Conservation (phyloP, 2,888 invertebrate species). For the Hemaris fuciformis region DNA sequence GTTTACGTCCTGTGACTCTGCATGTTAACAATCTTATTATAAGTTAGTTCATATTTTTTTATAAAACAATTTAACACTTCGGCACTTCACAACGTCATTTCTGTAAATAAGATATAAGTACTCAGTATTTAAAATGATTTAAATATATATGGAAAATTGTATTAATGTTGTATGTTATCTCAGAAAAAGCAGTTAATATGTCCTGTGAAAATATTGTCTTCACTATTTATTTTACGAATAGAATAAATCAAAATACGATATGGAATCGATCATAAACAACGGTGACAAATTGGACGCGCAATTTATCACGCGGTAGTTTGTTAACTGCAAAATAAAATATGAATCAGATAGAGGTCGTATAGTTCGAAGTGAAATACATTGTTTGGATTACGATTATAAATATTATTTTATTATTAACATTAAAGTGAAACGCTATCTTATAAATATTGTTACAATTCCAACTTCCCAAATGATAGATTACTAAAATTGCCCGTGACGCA, state of each 20-base stretch:
- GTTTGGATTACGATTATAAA: background rate
- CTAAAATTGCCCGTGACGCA: background rate
- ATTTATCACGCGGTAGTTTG: background rate
- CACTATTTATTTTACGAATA: background rate
- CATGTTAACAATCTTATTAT: background rate
- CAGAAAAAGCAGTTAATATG: background rate
- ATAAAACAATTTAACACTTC: too few species aligned
- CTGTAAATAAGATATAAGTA: too few species aligned
- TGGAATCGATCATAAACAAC: slow-evolving; percentile 5
- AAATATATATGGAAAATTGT: too few species aligned
- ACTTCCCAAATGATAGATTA: background rate
- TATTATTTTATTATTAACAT: background rate
- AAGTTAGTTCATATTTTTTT: too few species aligned
- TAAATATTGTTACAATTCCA: background rate
- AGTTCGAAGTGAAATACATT: background rate
- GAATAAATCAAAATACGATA: slow-evolving; percentile 1
- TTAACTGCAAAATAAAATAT: background rate
- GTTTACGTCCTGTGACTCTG: background rate
- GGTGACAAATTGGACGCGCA: background rate
- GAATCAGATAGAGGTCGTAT: background rate
- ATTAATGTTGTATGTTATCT: background rate
- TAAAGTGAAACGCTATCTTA: background rate
- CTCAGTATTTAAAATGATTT: too few species aligned
- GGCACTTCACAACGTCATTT: too few species aligned
- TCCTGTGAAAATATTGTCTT: background rate